These are phyloP conservation scores for Pantala flavescens DNA, from an alignment of 1,140 invertebrate genomes.

Conservation along the genomic window DNA sequence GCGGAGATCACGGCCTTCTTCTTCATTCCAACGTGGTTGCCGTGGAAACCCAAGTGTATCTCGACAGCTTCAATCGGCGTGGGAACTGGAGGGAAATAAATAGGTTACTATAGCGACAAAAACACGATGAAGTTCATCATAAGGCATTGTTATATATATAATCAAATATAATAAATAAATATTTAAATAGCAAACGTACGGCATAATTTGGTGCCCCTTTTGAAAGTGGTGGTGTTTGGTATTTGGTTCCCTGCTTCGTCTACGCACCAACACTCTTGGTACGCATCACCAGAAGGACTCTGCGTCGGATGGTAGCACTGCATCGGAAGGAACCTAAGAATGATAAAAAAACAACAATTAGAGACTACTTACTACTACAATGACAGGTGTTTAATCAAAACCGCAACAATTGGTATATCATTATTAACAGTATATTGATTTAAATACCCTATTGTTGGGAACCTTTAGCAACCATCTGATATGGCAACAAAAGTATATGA, in stretches of 20 bases:
- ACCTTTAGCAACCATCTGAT: too few species aligned
- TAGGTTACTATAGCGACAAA: too few species aligned
- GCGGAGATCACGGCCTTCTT: conserved; percentile 34
- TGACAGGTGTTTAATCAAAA: too few species aligned
- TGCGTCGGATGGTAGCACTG: conserved; percentile 55
- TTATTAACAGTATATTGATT: too few species aligned
- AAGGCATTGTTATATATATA: too few species aligned
- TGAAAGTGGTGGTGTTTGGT: conserved; percentile 49
- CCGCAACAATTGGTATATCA: too few species aligned
- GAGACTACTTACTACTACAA: background rate
- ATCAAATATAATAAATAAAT: background rate
- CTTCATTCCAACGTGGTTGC: conserved; percentile 39
- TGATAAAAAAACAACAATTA: conserved; percentile 12
- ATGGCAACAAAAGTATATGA: too few species aligned
- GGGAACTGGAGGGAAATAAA: conserved; percentile 36
- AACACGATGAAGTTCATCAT: too few species aligned
- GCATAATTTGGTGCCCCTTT: conserved; percentile 47
- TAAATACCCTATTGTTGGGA: too few species aligned
- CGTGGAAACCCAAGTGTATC: conserved; percentile 48
- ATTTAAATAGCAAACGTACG: conserved; percentile 36
- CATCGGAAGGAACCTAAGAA: conserved; percentile 47
- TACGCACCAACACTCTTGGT: conserved; percentile 63
- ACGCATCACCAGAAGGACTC: conserved; percentile 12
- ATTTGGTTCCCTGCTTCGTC: conserved; percentile 73
- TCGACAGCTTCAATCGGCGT: conserved; percentile 50